phyloP scores from a whole-genome alignment of 2,888 invertebrate genomes.

The Pteria penguin region DNA sequence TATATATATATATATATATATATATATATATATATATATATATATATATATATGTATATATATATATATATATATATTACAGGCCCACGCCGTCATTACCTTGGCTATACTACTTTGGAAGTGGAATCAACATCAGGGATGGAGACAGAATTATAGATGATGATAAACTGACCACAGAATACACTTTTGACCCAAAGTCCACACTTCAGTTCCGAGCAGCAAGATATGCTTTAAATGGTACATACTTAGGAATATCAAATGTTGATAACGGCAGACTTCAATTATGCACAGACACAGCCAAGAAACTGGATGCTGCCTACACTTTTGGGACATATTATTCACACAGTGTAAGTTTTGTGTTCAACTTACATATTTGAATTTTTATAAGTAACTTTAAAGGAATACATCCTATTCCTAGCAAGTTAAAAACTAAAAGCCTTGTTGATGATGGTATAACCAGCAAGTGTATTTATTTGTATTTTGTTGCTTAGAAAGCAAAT shows the following conservation, averaged over 20 bases:
- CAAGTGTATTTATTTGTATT: neutral
- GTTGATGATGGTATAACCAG: neutral
- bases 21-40: too few species aligned
- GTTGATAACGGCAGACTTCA: constrained; percentile 76
- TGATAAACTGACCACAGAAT: constrained; percentile 62
- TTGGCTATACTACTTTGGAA: constrained; percentile 67
- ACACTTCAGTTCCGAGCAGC: constrained; percentile 74
- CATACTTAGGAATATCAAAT: constrained; percentile 74
- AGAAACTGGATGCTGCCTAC: constrained; percentile 76
- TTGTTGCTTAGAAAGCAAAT: too few species aligned
- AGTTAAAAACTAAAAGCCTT: neutral
- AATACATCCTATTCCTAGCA: neutral
- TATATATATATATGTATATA: too few species aligned
- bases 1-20: too few species aligned
- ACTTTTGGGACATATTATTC: constrained; percentile 79
- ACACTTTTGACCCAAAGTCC: constrained; percentile 66
- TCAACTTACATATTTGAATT: neutral
- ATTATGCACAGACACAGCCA: constrained; percentile 75
- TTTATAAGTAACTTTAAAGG: neutral
- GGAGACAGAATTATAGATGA: constrained; percentile 61
- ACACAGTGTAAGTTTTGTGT: constrained; percentile 64
- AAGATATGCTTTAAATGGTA: constrained; percentile 75
- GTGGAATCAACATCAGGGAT: constrained; percentile 23
- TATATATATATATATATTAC: too few species aligned
- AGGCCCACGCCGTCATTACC: constrained; percentile 61